Percentiles rank a stretch among this genome's conserved stretches.
Conservation (phyloP, 2,113 vertebrate genomes). For the Archilochus colubris region DNA sequence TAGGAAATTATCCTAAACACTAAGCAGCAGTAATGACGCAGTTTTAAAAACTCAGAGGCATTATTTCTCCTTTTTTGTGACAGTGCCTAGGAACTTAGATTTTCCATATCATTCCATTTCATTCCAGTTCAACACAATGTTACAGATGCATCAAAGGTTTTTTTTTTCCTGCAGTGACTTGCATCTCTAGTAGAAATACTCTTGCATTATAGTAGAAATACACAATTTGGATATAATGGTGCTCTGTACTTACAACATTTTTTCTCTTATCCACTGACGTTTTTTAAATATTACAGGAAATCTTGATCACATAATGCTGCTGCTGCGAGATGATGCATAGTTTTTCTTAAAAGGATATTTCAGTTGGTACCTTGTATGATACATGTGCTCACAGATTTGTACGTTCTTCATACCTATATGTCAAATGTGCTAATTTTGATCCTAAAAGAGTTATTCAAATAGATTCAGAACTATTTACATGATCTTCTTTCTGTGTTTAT, state of each 20-base stretch:
- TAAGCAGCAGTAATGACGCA: not conserved
- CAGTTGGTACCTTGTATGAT: not conserved
- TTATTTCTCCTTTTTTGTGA: not conserved
- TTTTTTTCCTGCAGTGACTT: not conserved
- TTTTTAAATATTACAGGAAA: not conserved
- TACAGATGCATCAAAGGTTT: not conserved
- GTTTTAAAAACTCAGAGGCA: not conserved
- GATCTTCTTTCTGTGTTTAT: not conserved
- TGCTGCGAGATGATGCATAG: not conserved
- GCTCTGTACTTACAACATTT: not conserved
- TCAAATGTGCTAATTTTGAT: not conserved
- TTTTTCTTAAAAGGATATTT: not conserved
- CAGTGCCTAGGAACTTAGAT: not conserved
- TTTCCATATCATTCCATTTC: not conserved
- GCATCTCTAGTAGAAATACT: not conserved
- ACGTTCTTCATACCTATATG: not conserved
- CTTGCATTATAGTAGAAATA: not conserved
- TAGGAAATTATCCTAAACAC: not conserved
- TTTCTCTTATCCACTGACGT: not conserved
- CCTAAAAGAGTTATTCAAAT: not conserved
- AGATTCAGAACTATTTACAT: not conserved
- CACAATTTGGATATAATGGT: not conserved
- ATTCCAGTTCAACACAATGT: not conserved
- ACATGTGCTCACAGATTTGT: not conserved
- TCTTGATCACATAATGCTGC: not conserved